A percentile compares a stretch with the other conserved stretches of the same genome.
Conservation (phyloP, 2,113 vertebrate species). For the Tautogolabrus adspersus region DNA sequence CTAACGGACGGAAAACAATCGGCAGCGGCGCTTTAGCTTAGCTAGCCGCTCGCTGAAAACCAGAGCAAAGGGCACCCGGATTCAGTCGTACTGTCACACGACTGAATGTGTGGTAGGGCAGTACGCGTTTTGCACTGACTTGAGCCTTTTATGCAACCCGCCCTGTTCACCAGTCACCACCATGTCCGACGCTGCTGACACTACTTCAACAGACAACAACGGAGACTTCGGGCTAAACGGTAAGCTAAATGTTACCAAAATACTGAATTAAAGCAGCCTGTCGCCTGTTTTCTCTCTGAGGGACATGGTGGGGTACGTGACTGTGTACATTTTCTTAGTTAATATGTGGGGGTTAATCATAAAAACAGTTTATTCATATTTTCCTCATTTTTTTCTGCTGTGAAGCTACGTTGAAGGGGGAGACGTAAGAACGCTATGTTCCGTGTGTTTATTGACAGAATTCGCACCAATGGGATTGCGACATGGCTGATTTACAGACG, state of each 20-base stretch:
- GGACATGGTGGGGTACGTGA: not conserved
- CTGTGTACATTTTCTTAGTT: no score
- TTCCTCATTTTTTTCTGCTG: not conserved
- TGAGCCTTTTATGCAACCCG: constrained; percentile 67
- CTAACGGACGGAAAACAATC: constrained; percentile 37
- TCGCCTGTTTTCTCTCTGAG: not conserved
- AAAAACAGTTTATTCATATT: not conserved
- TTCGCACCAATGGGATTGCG: constrained; percentile 60
- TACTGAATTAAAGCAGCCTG: accelerated
- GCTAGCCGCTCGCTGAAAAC: not conserved
- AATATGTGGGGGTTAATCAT: no score
- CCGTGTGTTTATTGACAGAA: constrained; percentile 68
- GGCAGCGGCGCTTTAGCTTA: constrained; percentile 9
- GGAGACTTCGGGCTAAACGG: constrained; percentile 84
- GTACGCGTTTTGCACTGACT: constrained; percentile 50
- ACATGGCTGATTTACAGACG: constrained; percentile 33
- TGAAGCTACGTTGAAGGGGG: constrained; percentile 34
- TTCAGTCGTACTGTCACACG: constrained; percentile 29
- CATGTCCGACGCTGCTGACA: constrained; percentile 80
- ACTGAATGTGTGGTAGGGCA: constrained; percentile 65
- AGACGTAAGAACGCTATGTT: constrained; percentile 50
- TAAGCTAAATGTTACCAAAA: constrained; percentile 46
- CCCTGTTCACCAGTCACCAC: constrained; percentile 62
- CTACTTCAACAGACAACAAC: constrained; percentile 71
- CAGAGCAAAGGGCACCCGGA: not conserved